A percentile compares a stretch with the other conserved stretches of the same genome.
These are phyloP conservation scores for Hydractinia echinata DNA, from an alignment of 30 jellyfish, hydroid and myxozoan species.

Conservation along the genomic window DNA sequence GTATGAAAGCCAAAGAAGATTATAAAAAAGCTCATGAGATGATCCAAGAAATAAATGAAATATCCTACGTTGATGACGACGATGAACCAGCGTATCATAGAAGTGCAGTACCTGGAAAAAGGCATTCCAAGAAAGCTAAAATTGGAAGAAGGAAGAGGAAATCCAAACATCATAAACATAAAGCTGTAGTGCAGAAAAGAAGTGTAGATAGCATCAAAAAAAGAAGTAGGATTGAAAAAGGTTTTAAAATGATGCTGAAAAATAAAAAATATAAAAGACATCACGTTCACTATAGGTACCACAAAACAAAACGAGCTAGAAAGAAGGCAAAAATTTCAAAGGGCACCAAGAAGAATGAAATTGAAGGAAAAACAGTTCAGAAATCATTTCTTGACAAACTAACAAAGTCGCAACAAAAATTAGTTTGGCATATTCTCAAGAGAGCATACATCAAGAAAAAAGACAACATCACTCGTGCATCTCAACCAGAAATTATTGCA, in stretches of 20 bases:
- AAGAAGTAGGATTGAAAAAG: too few species aligned
- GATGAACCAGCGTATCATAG: neutral
- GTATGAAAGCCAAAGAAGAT: neutral
- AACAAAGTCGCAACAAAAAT: conserved; percentile 16
- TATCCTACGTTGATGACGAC: neutral
- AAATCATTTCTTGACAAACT: conserved; percentile 22
- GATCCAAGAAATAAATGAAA: neutral
- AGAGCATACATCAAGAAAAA: conserved; percentile 25
- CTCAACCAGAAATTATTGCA: neutral
- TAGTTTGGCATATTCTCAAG: conserved; percentile 31
- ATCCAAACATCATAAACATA: neutral
- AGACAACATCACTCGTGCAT: neutral
- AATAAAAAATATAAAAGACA: neutral
- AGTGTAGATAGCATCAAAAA: neutral
- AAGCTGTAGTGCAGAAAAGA: neutral
- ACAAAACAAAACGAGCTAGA: neutral
- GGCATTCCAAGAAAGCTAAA: neutral
- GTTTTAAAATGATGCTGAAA: neutral
- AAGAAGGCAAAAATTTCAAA: conserved; percentile 5
- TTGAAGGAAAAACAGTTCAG: conserved; percentile 4
- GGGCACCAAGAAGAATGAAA: neutral
- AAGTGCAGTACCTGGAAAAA: neutral
- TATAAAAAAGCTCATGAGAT: conserved; percentile 3
- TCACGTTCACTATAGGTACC: neutral
- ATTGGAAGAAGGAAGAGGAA: neutral